A percentile compares a stretch with the other conserved stretches of the same genome.
Evolutionary conservation across 1,140 invertebrate genomes (phyloP).

Genomic region (Wiebesia pumilae): DNA sequence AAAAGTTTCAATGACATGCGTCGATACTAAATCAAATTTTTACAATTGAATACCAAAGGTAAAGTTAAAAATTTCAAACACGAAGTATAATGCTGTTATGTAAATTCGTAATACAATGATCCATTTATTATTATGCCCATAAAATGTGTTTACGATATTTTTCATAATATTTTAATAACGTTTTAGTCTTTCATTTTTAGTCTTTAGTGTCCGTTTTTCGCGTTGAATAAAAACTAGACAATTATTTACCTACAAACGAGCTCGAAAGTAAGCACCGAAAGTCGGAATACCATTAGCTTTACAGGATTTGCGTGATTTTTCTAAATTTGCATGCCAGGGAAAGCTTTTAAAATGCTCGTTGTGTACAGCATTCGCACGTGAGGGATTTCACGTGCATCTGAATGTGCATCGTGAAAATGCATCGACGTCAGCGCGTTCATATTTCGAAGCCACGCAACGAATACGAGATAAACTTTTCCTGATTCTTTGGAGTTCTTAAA

Average conservation of each 20-base stretch:
- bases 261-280: background rate
- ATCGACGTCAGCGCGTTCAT: background rate
- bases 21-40: no score
- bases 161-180: no score
- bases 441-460: background rate
- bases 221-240: background rate
- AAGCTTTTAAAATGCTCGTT: constrained; percentile 1
- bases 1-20: no score
- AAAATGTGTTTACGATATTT: no score
- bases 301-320: background rate
- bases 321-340: background rate
- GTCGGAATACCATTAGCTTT: background rate
- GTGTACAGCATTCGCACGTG: background rate
- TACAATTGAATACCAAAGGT: no score
- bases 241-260: background rate
- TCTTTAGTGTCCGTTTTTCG: no score
- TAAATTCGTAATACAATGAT: no score
- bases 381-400: background rate
- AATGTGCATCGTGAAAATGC: background rate
- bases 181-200: no score
- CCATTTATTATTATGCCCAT: no score
- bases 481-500: background rate
- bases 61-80: no score
- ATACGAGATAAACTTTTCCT: background rate
- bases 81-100: no score